Conservation (phyloP, 2,113 vertebrate species). For the Caranx melampygus region DNA sequence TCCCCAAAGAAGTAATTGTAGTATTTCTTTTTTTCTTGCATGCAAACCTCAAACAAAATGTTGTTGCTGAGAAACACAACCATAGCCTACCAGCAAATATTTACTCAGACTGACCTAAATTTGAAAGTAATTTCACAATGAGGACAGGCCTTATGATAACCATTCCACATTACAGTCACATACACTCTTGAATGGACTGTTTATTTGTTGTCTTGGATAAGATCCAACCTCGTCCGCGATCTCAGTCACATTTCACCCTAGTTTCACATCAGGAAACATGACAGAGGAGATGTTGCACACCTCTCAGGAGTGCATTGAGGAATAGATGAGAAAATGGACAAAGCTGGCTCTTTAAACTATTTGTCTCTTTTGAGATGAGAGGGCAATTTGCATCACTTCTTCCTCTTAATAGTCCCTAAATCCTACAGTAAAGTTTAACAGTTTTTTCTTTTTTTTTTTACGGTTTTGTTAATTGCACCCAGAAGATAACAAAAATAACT, state of each 20-base stretch:
- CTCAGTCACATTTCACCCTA: background rate
- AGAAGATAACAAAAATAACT: conserved; percentile 15
- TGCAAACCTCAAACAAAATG: too few relatives aligned
- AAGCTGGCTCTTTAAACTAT: background rate
- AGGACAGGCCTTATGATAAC: too few relatives aligned
- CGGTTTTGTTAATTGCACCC: conserved; percentile 19
- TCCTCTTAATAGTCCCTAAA: background rate
- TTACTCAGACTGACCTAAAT: too few relatives aligned
- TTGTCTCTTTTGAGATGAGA: conserved; percentile 1
- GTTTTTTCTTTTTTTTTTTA: conserved; percentile 1
- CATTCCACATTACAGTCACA: background rate
- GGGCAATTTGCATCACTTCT: background rate
- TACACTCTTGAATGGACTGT: background rate
- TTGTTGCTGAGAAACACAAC: too few relatives aligned
- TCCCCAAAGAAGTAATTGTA: too few relatives aligned
- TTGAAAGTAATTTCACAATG: too few relatives aligned
- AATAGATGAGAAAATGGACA: background rate
- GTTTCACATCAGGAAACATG: background rate
- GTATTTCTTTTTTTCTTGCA: too few relatives aligned
- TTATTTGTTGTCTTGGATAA: background rate
- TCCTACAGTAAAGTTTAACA: background rate
- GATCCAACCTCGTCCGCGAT: background rate
- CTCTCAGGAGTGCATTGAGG: background rate
- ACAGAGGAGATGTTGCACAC: background rate
- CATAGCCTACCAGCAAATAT: too few relatives aligned